Conservation (phyloP, 2,113 vertebrate genomes). For the Danionella cerebrum region DNA sequence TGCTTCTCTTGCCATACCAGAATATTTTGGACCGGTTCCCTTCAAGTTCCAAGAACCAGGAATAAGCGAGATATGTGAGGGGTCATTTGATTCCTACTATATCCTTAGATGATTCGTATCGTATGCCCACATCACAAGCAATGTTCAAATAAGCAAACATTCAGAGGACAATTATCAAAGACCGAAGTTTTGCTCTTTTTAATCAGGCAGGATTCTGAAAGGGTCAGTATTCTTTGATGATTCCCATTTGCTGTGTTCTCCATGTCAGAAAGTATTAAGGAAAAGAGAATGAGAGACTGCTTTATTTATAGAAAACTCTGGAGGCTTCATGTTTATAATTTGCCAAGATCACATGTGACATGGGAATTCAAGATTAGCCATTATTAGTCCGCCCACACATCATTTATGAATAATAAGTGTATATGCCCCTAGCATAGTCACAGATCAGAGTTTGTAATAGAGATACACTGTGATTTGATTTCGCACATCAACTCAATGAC, state of each 20-base stretch:
- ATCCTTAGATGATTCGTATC: no score
- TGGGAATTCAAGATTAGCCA: slow-evolving; percentile 5
- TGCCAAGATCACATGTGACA: slow-evolving; percentile 14
- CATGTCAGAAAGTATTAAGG: background rate
- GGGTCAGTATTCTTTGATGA: background rate
- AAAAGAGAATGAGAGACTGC: background rate
- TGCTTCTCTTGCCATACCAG: no score
- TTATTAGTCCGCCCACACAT: slow-evolving; percentile 17
- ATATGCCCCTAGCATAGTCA: background rate
- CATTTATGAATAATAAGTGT: slow-evolving; percentile 15
- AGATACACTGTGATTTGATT: slow-evolving; percentile 5
- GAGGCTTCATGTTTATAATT: slow-evolving; percentile 4
- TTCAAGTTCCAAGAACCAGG: no score
- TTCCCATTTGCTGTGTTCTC: background rate
- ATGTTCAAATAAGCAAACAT: slow-evolving; percentile 1
- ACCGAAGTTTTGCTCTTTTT: background rate
- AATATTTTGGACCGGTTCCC: no score
- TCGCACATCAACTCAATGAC: background rate
- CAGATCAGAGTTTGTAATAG: background rate
- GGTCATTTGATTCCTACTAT: slow-evolving; percentile 34
- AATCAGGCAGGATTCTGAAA: slow-evolving; percentile 17
- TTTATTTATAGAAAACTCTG: slow-evolving; percentile 12
- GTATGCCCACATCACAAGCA: slow-evolving; percentile 2
- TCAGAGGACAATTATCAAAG: background rate
- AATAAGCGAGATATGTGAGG: no score